Conservation (phyloP, 1,140 invertebrate genomes). For the Drosophila nikananu region DNA sequence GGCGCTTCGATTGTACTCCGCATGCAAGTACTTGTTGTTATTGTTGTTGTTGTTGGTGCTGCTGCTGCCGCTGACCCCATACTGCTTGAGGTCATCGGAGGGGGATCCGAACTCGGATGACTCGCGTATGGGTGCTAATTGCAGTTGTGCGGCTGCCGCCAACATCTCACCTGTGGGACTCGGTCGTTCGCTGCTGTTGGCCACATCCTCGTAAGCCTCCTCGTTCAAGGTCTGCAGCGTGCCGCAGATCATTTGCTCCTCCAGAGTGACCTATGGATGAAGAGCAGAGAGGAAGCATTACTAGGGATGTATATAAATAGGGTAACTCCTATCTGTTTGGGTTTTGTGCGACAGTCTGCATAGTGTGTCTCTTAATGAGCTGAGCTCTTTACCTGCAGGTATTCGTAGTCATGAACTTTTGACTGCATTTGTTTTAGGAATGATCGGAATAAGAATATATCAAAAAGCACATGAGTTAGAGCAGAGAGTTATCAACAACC, state of each 20-base stretch:
- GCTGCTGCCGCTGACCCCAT: slow-evolving; percentile 22
- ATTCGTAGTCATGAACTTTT: slow-evolving; percentile 85
- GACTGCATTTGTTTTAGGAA: slow-evolving; percentile 65
- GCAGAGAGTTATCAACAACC: slow-evolving; percentile 8
- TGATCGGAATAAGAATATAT: slow-evolving; percentile 52
- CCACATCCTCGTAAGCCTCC: slow-evolving; percentile 95
- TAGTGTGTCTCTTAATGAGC: neutral
- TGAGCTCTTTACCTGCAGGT: slow-evolving; percentile 78
- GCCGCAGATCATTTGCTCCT: slow-evolving; percentile 97
- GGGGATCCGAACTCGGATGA: slow-evolving; percentile 84
- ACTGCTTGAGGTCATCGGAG: slow-evolving; percentile 72
- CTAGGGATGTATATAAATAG: neutral
- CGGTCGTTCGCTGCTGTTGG: slow-evolving; percentile 87
- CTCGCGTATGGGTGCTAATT: slow-evolving; percentile 85
- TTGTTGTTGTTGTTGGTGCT: slow-evolving; percentile 18
- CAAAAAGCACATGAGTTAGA: slow-evolving; percentile 39
- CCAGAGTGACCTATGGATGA: slow-evolving; percentile 91
- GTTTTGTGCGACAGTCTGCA: slow-evolving; percentile 20
- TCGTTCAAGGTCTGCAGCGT: slow-evolving; percentile 96
- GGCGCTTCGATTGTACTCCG: slow-evolving; percentile 74
- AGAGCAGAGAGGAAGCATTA: neutral
- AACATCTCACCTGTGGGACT: slow-evolving; percentile 86
- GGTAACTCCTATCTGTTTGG: neutral
- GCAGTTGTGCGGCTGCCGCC: slow-evolving; percentile 81
- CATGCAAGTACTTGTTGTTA: slow-evolving; percentile 60